Base-by-base conservation (phyloP, 1,140 invertebrate species). In the Euura saliciscinereae region DNA sequence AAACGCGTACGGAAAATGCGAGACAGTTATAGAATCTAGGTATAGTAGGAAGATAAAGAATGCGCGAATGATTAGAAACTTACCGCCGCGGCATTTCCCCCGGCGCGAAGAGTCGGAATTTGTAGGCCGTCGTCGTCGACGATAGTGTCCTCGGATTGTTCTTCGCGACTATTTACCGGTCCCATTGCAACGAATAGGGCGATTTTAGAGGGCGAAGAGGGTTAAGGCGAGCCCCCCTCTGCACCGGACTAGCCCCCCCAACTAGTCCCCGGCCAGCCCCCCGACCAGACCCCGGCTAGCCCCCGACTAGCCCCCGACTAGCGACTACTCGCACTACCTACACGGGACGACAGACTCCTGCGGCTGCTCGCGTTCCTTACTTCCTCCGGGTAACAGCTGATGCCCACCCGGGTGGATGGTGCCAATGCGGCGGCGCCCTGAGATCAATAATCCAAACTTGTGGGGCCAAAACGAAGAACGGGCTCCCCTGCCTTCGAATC, bases 401-500 rank as follows among this genome's bases (percentile, higher is more conserved):
- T 45, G 46, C 10, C 44, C 43, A 43, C 44, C 43, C 68, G 68
- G 10, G 44, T 59, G n/a, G 10, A 10, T 10, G 44, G 13, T 13
- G 68, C 44, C 85, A 83, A 84, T 84, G 84, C 85, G 84, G 84
- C 84, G 85, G 85, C 85, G 85, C 84, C 84, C 84, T 84, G 84
- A 84, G 81, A 86, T 86, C 84, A 85, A 86, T 86, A 86, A 86
- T 85, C 84, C 84, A 83, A 84, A 82, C 51, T 59, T n/a, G 8
- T 59, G 51, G 51, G 13, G 51, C 13, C 13, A 6, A 6, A 59
- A 59, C 6, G 51, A 59, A n/a, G 51, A 59, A 59, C 10, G 5
- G 28, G 28, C 28, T 28, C 28, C 28, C 28, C 28, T 28, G 28
- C 28, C 28, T 28, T 28, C 28, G 28, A 28, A 28, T 28, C 28